Conservation (phyloP, 2,888 invertebrate species). For the Ophioninae sp. region DNA sequence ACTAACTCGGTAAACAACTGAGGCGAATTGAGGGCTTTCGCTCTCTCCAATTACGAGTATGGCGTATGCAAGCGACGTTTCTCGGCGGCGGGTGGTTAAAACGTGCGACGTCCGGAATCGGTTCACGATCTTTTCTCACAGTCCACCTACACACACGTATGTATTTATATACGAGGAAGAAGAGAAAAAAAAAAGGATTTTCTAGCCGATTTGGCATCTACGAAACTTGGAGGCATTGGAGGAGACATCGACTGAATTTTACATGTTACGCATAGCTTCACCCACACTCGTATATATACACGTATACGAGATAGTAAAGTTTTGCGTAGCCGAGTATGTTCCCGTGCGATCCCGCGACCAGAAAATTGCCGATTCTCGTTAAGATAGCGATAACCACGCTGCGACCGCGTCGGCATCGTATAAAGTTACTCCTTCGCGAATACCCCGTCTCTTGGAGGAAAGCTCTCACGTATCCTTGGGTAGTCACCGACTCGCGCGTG, state of each 20-base stretch:
- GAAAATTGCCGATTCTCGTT: conserved; percentile 77
- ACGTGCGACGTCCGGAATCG: conserved; percentile 60
- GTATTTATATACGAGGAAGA: neutral
- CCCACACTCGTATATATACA: neutral
- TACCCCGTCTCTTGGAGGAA: conserved; percentile 9
- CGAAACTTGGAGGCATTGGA: conserved; percentile 22
- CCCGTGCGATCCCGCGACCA: conserved; percentile 61
- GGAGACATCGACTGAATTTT: conserved; percentile 22
- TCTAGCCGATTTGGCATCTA: conserved; percentile 7
- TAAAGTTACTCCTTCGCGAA: conserved; percentile 62
- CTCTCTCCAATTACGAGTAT: conserved; percentile 75
- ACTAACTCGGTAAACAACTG: conserved; percentile 8
- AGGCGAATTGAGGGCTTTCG: conserved; percentile 68
- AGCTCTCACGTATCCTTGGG: conserved; percentile 53
- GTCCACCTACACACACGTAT: conserved; percentile 31
- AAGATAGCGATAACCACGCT: conserved; percentile 74
- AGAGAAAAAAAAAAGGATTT: conserved; percentile 7
- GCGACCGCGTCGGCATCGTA: conserved; percentile 62
- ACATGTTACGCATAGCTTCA: conserved; percentile 37
- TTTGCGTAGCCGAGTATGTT: conserved; percentile 48
- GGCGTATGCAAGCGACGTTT: conserved; percentile 38
- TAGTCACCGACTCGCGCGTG: neutral
- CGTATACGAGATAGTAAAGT: conserved; percentile 25
- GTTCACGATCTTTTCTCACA: conserved; percentile 63
- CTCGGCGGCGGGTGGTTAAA: conserved; percentile 48